Conservation (phyloP, 2,113 vertebrate species). For the Scomber scombrus region DNA sequence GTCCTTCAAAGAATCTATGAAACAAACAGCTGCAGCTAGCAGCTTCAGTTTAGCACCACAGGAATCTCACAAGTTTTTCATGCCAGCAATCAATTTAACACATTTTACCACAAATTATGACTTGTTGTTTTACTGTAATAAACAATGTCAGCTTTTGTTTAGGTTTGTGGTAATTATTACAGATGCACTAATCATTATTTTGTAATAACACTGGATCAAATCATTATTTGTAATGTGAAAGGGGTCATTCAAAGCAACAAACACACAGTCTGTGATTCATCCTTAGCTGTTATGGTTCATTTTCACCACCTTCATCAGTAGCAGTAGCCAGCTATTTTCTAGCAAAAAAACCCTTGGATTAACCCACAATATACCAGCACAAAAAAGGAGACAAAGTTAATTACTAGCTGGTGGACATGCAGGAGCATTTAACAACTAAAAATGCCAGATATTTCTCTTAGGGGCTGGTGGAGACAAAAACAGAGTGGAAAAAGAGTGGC, state of each 20-base stretch:
- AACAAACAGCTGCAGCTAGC: constrained; percentile 17
- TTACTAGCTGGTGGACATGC: neutral
- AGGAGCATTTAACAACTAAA: no score
- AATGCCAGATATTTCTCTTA: no score
- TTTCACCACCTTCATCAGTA: neutral
- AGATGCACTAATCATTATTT: constrained; percentile 2
- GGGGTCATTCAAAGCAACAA: neutral
- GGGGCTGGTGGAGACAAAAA: no score
- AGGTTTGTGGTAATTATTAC: constrained; percentile 6
- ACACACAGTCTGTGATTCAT: no score
- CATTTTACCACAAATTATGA: neutral
- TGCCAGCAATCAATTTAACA: constrained; percentile 1
- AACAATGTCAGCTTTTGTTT: constrained; percentile 10
- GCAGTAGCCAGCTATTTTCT: neutral
- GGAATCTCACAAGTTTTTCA: constrained; percentile 4
- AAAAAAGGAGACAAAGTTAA: neutral
- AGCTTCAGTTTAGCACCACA: constrained; percentile 10
- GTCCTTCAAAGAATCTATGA: constrained; percentile 35
- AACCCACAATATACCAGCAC: neutral
- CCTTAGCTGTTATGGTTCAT: neutral
- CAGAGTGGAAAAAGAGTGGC: no score
- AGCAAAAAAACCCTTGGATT: neutral
- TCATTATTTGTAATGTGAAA: neutral
- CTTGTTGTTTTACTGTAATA: constrained; percentile 22
- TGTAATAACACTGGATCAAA: constrained; percentile 20